Percentiles rank a stretch among this genome's conserved stretches.
Conservation (phyloP, 2,113 vertebrate genomes). For the Sialia sialis region DNA sequence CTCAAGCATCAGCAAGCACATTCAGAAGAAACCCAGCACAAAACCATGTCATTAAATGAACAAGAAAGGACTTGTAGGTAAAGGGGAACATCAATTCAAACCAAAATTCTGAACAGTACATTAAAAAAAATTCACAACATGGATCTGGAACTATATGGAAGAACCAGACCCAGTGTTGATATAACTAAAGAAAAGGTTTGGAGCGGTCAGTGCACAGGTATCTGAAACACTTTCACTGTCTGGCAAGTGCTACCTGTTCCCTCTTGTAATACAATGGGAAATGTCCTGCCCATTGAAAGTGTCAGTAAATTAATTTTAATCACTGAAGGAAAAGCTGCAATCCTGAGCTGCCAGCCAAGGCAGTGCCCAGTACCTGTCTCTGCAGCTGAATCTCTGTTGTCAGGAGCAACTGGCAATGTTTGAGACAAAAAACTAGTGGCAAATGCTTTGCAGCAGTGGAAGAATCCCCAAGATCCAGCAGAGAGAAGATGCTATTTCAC, state of each 20-base stretch:
- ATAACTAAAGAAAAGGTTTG: background rate
- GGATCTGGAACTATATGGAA: background rate
- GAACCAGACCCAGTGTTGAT: background rate
- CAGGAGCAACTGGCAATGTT: background rate
- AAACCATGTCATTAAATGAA: background rate
- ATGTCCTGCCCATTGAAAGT: background rate
- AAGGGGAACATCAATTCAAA: background rate
- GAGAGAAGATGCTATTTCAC: background rate
- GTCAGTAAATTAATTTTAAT: background rate
- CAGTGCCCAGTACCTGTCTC: background rate
- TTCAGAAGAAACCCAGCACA: background rate
- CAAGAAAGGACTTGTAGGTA: background rate
- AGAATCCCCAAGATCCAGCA: background rate
- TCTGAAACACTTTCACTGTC: background rate
- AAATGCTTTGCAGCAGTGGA: background rate
- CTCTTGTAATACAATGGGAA: background rate
- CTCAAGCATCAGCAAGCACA: background rate
- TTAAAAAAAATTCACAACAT: background rate
- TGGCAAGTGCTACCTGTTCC: background rate
- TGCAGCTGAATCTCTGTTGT: background rate
- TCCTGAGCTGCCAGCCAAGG: background rate
- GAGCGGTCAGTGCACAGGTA: background rate
- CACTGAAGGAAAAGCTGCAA: background rate
- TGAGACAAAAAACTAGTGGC: background rate
- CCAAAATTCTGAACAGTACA: background rate